Base-by-base conservation (phyloP, 2,888 invertebrate genomes). In the Spicauda simplicius region DNA sequence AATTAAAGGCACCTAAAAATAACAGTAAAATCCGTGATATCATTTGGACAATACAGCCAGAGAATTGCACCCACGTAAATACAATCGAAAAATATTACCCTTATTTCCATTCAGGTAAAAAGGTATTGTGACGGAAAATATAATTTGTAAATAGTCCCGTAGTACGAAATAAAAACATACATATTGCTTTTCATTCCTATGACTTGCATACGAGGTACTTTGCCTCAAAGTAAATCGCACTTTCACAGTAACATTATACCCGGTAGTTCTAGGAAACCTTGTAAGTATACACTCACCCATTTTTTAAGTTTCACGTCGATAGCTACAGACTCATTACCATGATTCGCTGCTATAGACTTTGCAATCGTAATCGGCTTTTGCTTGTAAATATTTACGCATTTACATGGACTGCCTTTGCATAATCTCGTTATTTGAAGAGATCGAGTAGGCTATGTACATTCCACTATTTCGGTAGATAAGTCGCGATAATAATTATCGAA, bases 331-430 rank as follows among this genome's bases (percentile, higher is more conserved):
- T 25, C 8, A 55, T 55, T 30, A 54, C 30, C 48, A 33, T 56
- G 50, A 37, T 64, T 64, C 57, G 52, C 64, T 57, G 56, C 50
- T 64, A 20, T 57, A 57, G 55, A 56, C 37, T n/a, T 64, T 64
- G 18, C 50, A 33, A 52, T 57, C 64, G 56, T 37, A 64, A 57
- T 50, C 64, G 57, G 64, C 57, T 64, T 64, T 54, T 64, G n/a
- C 57, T 57, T 14, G 52, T 64, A 57, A 64, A 64, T 64, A 64
- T 64, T 64, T 52, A 64, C 64, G 57, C 50, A 33, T 37, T 64
- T 37, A 48, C 55, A 55, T 55, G 30, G 37, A 25, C 48, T 63
- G 45, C n/a, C 20, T 52, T 25, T 64, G 30, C 57, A 64, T 64
- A 64, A 64, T 37, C 50, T 19, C 37, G 33, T 57, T 52, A 52